phyloP scores from a whole-genome alignment of 2,113 vertebrate species.

The Dicerorhinus sumatrensis region DNA sequence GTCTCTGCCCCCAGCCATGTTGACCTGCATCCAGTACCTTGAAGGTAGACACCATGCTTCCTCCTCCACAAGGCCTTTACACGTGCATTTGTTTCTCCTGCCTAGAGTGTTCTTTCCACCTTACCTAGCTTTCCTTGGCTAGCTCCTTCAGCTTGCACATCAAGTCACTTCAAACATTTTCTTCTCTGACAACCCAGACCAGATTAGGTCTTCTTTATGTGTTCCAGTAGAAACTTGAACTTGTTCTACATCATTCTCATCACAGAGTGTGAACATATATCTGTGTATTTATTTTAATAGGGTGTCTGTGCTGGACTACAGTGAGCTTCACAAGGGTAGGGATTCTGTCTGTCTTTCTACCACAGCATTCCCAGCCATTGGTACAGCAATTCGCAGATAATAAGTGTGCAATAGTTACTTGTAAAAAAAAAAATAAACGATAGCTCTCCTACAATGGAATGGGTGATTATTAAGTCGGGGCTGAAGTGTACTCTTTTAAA shows the following conservation, averaged over 20 bases:
- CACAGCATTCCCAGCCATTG: neutral
- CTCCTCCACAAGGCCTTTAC: neutral
- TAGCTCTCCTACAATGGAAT: neutral
- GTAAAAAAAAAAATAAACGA: neutral
- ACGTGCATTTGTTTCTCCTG: neutral
- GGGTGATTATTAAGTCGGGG: neutral
- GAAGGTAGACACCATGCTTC: neutral
- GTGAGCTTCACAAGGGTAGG: neutral
- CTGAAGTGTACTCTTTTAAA: neutral
- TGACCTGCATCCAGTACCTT: neutral
- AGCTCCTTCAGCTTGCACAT: neutral
- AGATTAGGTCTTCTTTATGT: neutral
- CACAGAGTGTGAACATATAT: neutral
- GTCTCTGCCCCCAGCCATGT: fast-evolving
- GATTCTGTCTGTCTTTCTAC: neutral
- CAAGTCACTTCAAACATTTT: neutral
- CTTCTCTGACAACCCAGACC: neutral
- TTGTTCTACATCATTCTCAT: neutral
- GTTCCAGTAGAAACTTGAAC: neutral
- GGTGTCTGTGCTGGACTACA: neutral
- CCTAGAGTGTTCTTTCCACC: neutral
- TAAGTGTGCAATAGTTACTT: neutral
- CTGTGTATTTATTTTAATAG: neutral
- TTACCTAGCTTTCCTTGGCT: neutral
- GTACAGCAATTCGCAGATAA: neutral